phyloP scores from a whole-genome alignment of 2,888 invertebrate species.

The Cataglyphis rosenhaueri region DNA sequence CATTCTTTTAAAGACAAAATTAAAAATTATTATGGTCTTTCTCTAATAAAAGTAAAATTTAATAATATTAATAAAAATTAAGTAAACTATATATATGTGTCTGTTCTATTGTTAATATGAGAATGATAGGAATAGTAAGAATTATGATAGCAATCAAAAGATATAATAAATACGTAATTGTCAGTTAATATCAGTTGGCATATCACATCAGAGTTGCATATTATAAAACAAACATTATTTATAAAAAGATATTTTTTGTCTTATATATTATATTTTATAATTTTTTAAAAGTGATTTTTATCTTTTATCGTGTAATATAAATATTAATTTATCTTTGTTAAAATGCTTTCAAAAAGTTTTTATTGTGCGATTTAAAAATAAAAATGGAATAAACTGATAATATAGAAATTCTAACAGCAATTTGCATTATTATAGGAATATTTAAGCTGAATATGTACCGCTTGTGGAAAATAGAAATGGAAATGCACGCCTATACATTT shows the following conservation, averaged over 20 bases:
- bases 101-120: background rate
- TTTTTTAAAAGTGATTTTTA: background rate
- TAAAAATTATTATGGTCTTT: background rate
- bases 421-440: background rate
- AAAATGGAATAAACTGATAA: background rate
- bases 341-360: background rate
- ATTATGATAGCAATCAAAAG: background rate
- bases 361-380: background rate
- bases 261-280: background rate
- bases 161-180: background rate
- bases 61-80: constrained; percentile 13
- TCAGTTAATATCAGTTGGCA: background rate
- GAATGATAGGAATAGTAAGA: background rate
- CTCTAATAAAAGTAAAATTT: background rate
- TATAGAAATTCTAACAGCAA: background rate
- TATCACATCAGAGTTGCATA: background rate
- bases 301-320: background rate
- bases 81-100: background rate
- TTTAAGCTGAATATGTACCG: background rate
- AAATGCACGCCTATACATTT: background rate
- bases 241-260: background rate
- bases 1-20: background rate
- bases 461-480: background rate
- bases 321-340: background rate
- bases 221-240: background rate